Evolutionary conservation across 2,113 vertebrate species (phyloP), one percentile per base, ranked within the genome.

Genomic region (Dipodomys spectabilis): DNA sequence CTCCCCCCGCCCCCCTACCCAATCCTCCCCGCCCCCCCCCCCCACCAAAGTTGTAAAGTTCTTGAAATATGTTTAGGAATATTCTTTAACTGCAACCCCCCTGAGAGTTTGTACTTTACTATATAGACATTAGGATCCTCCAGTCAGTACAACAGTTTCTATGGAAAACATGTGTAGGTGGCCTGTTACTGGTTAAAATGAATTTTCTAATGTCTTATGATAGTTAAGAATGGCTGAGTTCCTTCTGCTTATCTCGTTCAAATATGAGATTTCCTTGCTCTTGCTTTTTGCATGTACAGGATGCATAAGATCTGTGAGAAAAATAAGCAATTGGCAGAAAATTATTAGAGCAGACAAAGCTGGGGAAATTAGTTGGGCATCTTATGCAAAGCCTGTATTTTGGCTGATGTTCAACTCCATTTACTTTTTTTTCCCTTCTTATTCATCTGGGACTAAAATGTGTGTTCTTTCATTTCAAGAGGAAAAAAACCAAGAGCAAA

Each of bases 301-400:
- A 86, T 73, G 64, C 91, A 5, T 84, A 88, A 84, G 64, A 91
- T 94, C 93, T 79, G 64, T 80, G 57, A 94, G 78, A 92, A 95
- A 57, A 94, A 92, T 45, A 93, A 96, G 83, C 73, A 92, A 96
- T 19, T 81, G 83, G 83, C 45, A 95, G 88, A 91, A 96, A 96
- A 91, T 95, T 92, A 96, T 92, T 69, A 93, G 80, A 93, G 91
- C 82, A 0, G n/a, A 94, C 91, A 93, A 91, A 93, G 79, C 84
- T n/a, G 35, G 78, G 27, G 35, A 94, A 96, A 97, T 96, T 91
- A 94, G 39, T 62, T 71, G 65, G 67, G 80, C 86, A 89, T 91
- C 88, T 96, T 94, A 96, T 91, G 88, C 77, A 95, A 96, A 97
- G 91, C 94, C 83, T 94, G 68, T 57, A 53, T 86, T 95, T 91